A percentile compares a stretch with the other conserved stretches of the same genome.
These are phyloP conservation scores for Gnathonemus longibarbis DNA, from an alignment of 2,113 vertebrate species.

Conservation along the genomic window DNA sequence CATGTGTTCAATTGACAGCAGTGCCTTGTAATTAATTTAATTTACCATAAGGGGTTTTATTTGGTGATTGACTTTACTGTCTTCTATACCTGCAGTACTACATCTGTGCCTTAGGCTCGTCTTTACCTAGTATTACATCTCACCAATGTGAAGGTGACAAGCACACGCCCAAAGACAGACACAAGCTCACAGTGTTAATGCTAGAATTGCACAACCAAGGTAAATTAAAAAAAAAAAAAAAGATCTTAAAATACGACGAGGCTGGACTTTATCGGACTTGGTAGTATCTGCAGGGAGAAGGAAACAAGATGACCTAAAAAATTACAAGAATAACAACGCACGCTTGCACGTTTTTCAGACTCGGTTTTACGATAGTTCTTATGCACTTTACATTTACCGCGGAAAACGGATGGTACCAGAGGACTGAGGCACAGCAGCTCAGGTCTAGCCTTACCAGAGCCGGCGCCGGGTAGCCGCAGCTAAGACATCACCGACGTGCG, in stretches of 20 bases:
- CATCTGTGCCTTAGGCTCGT: neutral
- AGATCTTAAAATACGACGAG: neutral
- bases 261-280: neutral
- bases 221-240: neutral
- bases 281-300: neutral
- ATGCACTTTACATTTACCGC: neutral
- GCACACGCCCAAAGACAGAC: neutral
- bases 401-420: neutral
- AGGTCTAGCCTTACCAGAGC: neutral
- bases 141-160: neutral
- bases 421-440: neutral
- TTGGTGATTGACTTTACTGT: neutral
- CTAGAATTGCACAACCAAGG: neutral
- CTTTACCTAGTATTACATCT: neutral
- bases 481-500: neutral
- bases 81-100: neutral
- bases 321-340: neutral
- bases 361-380: neutral
- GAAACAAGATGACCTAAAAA: neutral
- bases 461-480: neutral
- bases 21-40: neutral
- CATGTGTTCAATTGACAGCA: neutral
- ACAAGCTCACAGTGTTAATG: neutral
- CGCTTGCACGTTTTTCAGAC: neutral
- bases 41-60: neutral